Base-by-base conservation (phyloP, 2,888 invertebrate species). In the Pheosia tremula region DNA sequence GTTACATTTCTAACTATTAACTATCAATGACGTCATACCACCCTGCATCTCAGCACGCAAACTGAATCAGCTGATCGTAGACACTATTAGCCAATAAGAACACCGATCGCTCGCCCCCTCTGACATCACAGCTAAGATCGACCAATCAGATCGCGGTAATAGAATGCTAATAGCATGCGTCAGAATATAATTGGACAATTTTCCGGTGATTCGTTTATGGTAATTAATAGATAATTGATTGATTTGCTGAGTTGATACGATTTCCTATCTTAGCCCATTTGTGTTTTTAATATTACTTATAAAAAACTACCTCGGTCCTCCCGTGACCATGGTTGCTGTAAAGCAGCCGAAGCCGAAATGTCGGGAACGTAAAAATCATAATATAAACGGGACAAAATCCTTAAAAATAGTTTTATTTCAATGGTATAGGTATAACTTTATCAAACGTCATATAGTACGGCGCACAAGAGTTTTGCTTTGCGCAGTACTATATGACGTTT, bases 21-120 rank as follows among this genome's bases (percentile, higher is more conserved):
- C 13, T 49, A n/a, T 47, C n/a, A 47, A 10, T 47, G 47, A 47
- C 47, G 47, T 47, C 11, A 47, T n/a, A 5, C 10, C 37, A 53
- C 53, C 36, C 10, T 41, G 13, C 56, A 13, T 9, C 54, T 5
- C 37, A 37, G 5, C 37, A 8, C 5, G 39, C 56, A n/a, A n/a
- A 13, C 10, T 10, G n/a, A 9, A 43, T 43, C 56, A 56, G 56
- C 56, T 56, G 41, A 45, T 43, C 36, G n/a, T 37, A 10, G 13
- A 6, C 41, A 56, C 9, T 63, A 62, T 62, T 67, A 54, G 39
- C 74, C 76, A 73, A 73, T 75, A 59, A 63, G 61, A 45, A 67
- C 60, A 67, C 52, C 10, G 43, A 41, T 59, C n/a, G 36, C 58
- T 58, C 45, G 60, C 63, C 65, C 60, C 60, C 58, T 10, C 4